These are phyloP conservation scores for Drosophila ambigua DNA, from an alignment of 1,140 invertebrate species.

Conservation along the genomic window DNA sequence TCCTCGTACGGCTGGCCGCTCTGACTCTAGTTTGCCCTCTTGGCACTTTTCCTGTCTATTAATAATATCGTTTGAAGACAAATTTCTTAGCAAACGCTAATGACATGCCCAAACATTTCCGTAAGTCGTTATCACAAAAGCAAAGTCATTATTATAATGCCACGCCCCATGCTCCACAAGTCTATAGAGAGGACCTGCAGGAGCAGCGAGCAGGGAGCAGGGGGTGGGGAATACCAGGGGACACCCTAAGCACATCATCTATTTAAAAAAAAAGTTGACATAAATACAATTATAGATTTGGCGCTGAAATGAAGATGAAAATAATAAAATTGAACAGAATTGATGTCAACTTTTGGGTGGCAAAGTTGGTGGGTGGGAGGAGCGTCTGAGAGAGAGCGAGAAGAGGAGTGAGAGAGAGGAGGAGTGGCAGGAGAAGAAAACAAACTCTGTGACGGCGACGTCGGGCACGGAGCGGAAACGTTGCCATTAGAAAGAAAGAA, in stretches of 20 bases:
- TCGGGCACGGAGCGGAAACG: slow-evolving; percentile 66
- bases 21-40: not conserved
- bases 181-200: too few relatives aligned
- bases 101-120: slow-evolving; percentile 82
- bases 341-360: slow-evolving; percentile 71
- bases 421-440: slow-evolving; percentile 18
- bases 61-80: slow-evolving; percentile 68
- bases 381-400: not conserved
- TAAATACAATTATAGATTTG: slow-evolving; percentile 84
- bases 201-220: too few relatives aligned
- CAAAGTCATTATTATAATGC: slow-evolving; percentile 83
- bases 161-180: slow-evolving; percentile 17
- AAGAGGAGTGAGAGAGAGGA: not conserved
- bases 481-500: slow-evolving; percentile 76
- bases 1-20: slow-evolving; percentile 19
- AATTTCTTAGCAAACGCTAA: slow-evolving; percentile 73
- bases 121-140: slow-evolving; percentile 82
- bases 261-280: slow-evolving; percentile 80
- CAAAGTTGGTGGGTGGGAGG: not conserved
- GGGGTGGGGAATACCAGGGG: slow-evolving; percentile 1
- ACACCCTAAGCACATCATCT: slow-evolving; percentile 63
- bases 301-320: slow-evolving; percentile 79
- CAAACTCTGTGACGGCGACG: slow-evolving; percentile 43
- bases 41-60: slow-evolving; percentile 46
- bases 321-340: slow-evolving; percentile 81